Evolutionary conservation across 2,888 invertebrate genomes (phyloP), one percentile per base, ranked within the genome.

Genomic region (Clunio marinus): DNA sequence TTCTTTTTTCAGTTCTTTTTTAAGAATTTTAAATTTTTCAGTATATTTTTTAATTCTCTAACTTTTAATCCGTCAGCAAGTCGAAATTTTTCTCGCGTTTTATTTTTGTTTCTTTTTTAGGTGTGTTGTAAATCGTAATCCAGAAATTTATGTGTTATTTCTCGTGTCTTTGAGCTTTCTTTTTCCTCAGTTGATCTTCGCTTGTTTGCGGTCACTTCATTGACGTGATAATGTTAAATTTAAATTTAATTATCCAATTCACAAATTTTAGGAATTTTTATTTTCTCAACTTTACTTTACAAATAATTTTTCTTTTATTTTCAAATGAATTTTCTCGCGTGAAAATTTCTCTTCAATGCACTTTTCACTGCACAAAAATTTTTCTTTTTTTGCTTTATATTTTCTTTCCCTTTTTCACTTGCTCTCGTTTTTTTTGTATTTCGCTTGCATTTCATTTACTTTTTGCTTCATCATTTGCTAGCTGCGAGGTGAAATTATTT

Each of bases 41-140:
- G n/a, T 51, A n/a, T n/a, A 51, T 51, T 41, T 41, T 32, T 51
- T 22, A 51, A 51, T 51, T 22, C 51, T n/a, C 51, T 8, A 51
- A n/a, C n/a, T n/a, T n/a, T n/a, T n/a, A n/a, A n/a, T n/a, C n/a
- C n/a, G n/a, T n/a, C n/a, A n/a, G n/a, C 51, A 51, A 51, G 7
- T n/a, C n/a, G n/a, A 45, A 4, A 45, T 5, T 51, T 51, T 51
- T 22, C n/a, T 51, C n/a, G 2, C 22, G 51, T 51, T 41, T 41
- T 15, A 15, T 10, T 5, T 45, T 45, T n/a, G n/a, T 15, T 51
- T 51, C 22, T 51, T 45, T 41, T 63, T 25, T 13, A 45, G 25
- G 66, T 51, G 51, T 51, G 27, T 46, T 51, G 65, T 32, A 45
- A 65, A 65, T 65, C n/a, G 51, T 66, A 66, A 66, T 66, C 66